Evolutionary conservation across 2,113 vertebrate species (phyloP).

Genomic region (Megaceryle torquata): DNA sequence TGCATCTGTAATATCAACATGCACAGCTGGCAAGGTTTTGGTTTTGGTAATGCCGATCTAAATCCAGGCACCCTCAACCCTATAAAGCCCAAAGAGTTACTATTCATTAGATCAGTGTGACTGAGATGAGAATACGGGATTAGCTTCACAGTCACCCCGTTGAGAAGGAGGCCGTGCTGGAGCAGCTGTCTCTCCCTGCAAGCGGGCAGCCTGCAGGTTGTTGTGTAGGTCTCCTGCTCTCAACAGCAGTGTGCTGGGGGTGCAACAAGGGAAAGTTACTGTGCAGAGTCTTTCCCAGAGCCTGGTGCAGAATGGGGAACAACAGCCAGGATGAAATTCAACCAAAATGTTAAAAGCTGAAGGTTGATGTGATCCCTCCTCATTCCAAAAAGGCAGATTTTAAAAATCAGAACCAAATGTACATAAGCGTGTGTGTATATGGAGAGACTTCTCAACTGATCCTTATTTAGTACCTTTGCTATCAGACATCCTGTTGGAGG

Average conservation of each 20-base stretch:
- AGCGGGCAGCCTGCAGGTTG: background rate
- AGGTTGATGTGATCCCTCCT: background rate
- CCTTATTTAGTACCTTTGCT: background rate
- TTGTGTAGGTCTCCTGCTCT: background rate
- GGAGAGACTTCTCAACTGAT: background rate
- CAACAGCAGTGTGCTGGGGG: rapidly evolving
- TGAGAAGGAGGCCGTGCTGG: background rate
- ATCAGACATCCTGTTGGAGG: background rate
- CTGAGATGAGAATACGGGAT: constrained; percentile 43
- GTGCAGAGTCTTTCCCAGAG: background rate
- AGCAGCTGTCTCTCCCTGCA: background rate
- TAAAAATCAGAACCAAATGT: background rate
- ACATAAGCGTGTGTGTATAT: rapidly evolving
- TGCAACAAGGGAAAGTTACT: background rate
- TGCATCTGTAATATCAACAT: background rate
- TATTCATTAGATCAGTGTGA: constrained; percentile 41
- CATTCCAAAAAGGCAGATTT: background rate
- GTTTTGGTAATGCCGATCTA: background rate
- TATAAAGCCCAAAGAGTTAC: background rate
- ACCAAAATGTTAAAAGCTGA: background rate
- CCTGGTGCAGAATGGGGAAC: background rate
- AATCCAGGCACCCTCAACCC: background rate
- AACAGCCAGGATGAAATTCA: background rate
- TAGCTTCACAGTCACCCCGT: constrained; percentile 18
- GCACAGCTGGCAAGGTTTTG: constrained; percentile 10